Base-by-base conservation (phyloP, 2,888 invertebrate species). In the Encarsia formosa region DNA sequence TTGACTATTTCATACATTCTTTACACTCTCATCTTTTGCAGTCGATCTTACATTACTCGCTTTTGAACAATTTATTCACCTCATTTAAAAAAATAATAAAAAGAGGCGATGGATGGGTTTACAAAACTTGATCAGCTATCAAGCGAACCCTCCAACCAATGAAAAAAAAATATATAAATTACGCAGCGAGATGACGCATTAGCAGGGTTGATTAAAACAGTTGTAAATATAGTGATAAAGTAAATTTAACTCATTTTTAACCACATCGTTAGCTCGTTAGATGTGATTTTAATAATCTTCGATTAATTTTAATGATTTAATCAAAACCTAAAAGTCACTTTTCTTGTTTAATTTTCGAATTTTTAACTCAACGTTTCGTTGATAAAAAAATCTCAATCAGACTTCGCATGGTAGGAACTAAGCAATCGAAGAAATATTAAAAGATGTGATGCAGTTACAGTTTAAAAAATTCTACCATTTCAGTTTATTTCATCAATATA, bases 81-180 rank as follows among this genome's bases (percentile, higher is more conserved):
- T 43, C 38, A 26, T 16, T 16, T 50, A 26, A 15, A 32, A n/a
- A 39, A 26, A 32, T n/a, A 38, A 34, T 38, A 43, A 39, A 26
- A 32, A 42, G 16, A 16, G 5, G 22, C 23, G 26, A 16, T 22
- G 52, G 50, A 52, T 31, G 43, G 39, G 24, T 48, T 53, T 13
- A 53, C 51, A 15, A 26, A 53, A 53, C 56, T 56, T 53, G 51
- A 56, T 47, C 0, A 2, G 18, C 2, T 18, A 54, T 66, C 66
- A 72, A 71, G 67, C 42, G 71, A 64, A 69, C 63, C 63, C 63
- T 71, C 68, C 63, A 54, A 49, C 56, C 34, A 15, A 48, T 20
- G 26, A 52, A 16, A 44, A 19, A 41, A 16, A 39, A 23, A 19
- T 6, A 19, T 26, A 20, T 34, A n/a, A 9, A 34, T 15, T 34